Evolutionary conservation across 1,140 invertebrate species (phyloP).

Genomic region (Tetranychus cinnabarinus): DNA sequence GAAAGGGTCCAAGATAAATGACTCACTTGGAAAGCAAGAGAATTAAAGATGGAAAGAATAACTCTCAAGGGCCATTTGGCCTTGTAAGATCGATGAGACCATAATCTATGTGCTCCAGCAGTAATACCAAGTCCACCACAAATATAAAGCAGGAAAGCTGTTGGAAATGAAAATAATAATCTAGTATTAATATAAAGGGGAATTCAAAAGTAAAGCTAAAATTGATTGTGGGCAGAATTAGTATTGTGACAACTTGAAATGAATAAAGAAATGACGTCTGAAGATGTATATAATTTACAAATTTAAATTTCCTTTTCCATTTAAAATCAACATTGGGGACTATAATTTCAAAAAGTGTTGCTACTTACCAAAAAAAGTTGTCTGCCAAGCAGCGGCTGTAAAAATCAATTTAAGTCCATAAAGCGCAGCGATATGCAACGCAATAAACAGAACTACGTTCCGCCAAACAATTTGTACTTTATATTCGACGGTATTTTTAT

Average conservation of each 20-base stretch:
- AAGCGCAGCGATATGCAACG: constrained; percentile 59
- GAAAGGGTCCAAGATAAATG: not conserved
- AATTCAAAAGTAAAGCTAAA: not conserved
- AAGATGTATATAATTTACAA: not conserved
- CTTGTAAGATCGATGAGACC: constrained; percentile 46
- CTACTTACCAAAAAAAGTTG: constrained; percentile 48
- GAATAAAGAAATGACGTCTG: not conserved
- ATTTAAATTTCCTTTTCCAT: not conserved
- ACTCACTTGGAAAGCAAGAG: constrained; percentile 48
- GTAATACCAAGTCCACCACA: constrained; percentile 36
- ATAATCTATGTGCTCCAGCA: constrained; percentile 76
- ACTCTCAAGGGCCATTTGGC: constrained; percentile 24
- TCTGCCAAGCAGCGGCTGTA: constrained; percentile 48
- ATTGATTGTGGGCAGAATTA: not conserved
- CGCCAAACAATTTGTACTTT: constrained; percentile 51
- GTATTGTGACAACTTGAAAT: not conserved
- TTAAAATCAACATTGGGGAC: not conserved
- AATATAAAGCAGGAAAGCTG: constrained; percentile 11
- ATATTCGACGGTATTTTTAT: not conserved
- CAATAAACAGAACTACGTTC: constrained; percentile 60
- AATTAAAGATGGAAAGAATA: constrained; percentile 32
- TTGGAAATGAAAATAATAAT: not conserved
- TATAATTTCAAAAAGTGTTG: not conserved
- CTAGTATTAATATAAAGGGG: not conserved
- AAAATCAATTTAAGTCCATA: constrained; percentile 60